Base-by-base conservation (phyloP, 2,888 invertebrate genomes). In the Napeogenes inachia region DNA sequence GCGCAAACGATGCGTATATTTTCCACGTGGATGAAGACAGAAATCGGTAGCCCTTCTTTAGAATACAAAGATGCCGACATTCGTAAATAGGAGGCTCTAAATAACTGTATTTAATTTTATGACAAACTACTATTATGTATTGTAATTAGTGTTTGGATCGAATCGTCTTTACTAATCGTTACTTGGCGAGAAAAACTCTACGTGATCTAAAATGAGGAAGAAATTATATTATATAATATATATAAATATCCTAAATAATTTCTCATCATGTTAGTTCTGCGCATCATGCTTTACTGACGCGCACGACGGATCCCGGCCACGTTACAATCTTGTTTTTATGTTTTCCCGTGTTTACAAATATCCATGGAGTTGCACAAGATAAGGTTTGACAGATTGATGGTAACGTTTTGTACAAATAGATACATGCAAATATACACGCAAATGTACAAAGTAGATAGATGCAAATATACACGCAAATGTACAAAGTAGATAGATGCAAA, bases 311-410 rank as follows among this genome's bases (percentile, higher is more conserved):
- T 74, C 71, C 75, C 73, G 72, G 71, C 72, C 76, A 75, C 76
- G 77, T 84, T 80, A 81, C 80, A 81, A 81, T 78, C 72, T 71
- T 79, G 80, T 81, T 83, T 80, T 81, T 80, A 67, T 77, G 78
- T 77, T 72, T 73, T 59, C 55, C 54, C 64, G 54, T 62, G 66
- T 66, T 66, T 66, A 66, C 63, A 66, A 65, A 66, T 60, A 63
- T 55, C 21, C 32, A 45, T 55, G 47, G 42, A 45, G 46, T 1
- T 57, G 10, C 45, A 45, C 54, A 45, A 32, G 56, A 46, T 50
- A 50, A 50, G 50, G 50, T 12, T 50, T 30, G 50, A 50, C 50
- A 50, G 50, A 50, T 50, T 50, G 50, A 50, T 30, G 30, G 5
- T 21, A 50, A 50, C 50, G n/a, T 30, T 50, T 30, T 50, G 30